These are phyloP conservation scores for Cinara cedri DNA, from an alignment of 2,888 invertebrate genomes.

Conservation along the genomic window DNA sequence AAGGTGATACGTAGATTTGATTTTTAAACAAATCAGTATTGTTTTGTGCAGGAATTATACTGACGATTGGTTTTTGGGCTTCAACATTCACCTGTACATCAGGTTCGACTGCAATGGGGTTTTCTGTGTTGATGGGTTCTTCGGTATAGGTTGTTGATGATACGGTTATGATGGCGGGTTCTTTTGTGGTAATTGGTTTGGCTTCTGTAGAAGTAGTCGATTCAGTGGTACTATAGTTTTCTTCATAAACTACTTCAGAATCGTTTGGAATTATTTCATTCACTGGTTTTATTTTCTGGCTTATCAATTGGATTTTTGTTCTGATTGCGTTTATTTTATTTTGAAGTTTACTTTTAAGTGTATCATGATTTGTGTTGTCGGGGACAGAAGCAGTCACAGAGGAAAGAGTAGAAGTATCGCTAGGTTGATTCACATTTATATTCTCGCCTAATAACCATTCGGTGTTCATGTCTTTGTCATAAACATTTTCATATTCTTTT, in stretches of 20 bases:
- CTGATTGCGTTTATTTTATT: background rate
- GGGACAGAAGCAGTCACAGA: too few species aligned
- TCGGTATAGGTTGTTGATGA: background rate
- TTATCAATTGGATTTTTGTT: background rate
- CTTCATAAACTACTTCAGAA: background rate
- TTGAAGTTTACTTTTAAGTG: too few species aligned
- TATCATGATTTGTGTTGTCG: background rate
- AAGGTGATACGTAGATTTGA: background rate
- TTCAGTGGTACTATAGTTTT: background rate
- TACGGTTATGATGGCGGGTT: background rate
- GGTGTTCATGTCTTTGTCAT: background rate
- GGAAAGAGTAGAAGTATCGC: background rate
- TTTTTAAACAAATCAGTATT: background rate
- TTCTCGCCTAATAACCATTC: background rate
- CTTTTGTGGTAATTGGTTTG: background rate
- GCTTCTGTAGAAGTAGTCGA: background rate
- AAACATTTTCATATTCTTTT: background rate
- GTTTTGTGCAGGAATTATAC: background rate
- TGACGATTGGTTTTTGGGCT: background rate
- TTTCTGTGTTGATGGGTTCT: background rate
- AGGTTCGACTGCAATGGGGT: background rate
- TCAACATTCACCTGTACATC: background rate
- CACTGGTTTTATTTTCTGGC: background rate
- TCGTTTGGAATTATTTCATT: background rate
- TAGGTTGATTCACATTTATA: background rate